Percentiles rank a stretch among this genome's conserved stretches.
phyloP scores from a whole-genome alignment of 2,797 vertebrate genomes.

The Melanitta fusca region DNA sequence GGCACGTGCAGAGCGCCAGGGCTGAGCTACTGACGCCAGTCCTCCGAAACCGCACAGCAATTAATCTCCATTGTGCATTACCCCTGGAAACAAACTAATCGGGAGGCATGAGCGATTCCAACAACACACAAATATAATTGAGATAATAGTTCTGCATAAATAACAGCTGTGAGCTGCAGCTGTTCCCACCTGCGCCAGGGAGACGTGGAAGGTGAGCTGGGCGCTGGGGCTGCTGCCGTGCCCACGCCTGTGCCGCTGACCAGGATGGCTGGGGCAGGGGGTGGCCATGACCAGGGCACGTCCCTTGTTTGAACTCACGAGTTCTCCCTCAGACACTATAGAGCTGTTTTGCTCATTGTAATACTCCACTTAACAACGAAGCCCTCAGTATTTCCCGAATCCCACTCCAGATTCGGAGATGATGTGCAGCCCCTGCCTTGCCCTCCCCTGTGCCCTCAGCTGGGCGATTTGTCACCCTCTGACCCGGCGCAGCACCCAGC shows the following conservation, averaged over 20 bases:
- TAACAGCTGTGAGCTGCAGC: slow-evolving; percentile 77
- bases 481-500: neutral
- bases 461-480: slow-evolving; percentile 5
- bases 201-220: neutral
- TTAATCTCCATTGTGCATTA: slow-evolving; percentile 56
- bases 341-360: neutral
- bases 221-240: fast-evolving
- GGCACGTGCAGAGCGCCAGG: fast-evolving
- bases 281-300: fast-evolving
- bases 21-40: neutral
- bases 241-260: neutral
- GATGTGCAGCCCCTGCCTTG: neutral
- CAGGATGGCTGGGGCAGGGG: neutral
- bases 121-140: slow-evolving; percentile 63
- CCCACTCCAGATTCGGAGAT: neutral
- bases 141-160: slow-evolving; percentile 64
- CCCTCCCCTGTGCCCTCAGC: neutral
- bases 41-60: neutral
- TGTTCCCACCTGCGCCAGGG: slow-evolving; percentile 59
- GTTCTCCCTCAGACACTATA: fast-evolving
- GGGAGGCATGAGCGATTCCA: slow-evolving; percentile 52
- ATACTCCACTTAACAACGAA: neutral
- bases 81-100: slow-evolving; percentile 44
- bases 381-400: neutral
- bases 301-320: fast-evolving